phyloP scores from a whole-genome alignment of 2,113 vertebrate species.

The Piaya cayana region DNA sequence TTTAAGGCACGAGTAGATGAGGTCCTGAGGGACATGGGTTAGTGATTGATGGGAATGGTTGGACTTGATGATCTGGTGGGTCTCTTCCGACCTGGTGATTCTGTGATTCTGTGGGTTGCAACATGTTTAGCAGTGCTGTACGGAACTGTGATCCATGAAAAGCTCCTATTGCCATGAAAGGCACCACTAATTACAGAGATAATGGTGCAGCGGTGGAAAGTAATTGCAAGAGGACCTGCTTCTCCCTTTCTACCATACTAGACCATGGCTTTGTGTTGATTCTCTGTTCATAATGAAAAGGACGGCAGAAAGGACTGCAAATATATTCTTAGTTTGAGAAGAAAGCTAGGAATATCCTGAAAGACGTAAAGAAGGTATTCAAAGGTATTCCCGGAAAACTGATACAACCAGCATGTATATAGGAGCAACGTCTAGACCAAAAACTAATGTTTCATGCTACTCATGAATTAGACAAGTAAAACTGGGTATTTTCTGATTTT shows the following conservation, averaged over 20 bases:
- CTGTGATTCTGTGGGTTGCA: neutral
- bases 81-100: too few species aligned
- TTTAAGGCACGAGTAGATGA: too few species aligned
- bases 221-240: neutral
- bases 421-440: neutral
- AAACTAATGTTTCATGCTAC: neutral
- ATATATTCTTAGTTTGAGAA: neutral
- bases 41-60: too few species aligned
- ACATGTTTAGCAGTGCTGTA: neutral
- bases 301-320: neutral
- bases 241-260: neutral
- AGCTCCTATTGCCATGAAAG: neutral
- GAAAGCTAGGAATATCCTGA: neutral
- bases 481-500: conserved; percentile 31
- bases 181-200: neutral
- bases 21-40: too few species aligned
- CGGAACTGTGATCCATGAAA: neutral
- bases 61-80: too few species aligned
- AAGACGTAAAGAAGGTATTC: neutral
- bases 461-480: neutral
- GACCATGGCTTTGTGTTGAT: neutral
- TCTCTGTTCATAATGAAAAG: neutral
- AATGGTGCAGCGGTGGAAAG: neutral
- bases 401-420: neutral
- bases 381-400: neutral